Evolutionary conservation across 2,113 vertebrate genomes (phyloP).

Genomic region (Rhabdornis inornatus): DNA sequence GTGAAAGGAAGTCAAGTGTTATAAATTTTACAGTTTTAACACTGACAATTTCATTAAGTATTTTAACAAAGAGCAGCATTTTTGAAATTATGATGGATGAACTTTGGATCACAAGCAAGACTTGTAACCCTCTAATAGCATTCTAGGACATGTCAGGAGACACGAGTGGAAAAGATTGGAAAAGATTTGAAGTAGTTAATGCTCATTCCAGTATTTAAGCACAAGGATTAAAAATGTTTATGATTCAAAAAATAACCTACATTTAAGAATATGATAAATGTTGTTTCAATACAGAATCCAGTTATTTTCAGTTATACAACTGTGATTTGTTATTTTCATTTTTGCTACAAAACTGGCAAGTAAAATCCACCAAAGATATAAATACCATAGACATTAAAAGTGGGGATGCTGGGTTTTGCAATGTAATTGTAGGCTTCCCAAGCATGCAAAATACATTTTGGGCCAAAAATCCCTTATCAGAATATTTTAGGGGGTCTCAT

Average conservation of each 20-base stretch:
- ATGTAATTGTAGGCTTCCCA: background rate
- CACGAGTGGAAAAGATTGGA: background rate
- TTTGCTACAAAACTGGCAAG: background rate
- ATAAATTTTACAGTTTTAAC: background rate
- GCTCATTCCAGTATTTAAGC: background rate
- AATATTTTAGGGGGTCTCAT: background rate
- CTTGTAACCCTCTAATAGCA: background rate
- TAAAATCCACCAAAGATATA: background rate
- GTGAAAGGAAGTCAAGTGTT: background rate
- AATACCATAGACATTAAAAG: background rate
- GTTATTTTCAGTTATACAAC: background rate
- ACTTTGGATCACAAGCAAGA: background rate
- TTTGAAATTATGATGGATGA: background rate
- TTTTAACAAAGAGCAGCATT: background rate
- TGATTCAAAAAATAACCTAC: background rate
- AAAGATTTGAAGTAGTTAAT: background rate
- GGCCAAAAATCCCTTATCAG: background rate
- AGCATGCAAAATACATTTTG: background rate
- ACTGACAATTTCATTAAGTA: no score
- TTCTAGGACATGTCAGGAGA: background rate
- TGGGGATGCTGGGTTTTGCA: background rate
- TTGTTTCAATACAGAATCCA: background rate
- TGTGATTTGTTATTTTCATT: background rate
- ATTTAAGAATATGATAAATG: background rate
- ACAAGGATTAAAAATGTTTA: background rate